Conservation (phyloP, 2,888 invertebrate species). For the Spialia ferax region DNA sequence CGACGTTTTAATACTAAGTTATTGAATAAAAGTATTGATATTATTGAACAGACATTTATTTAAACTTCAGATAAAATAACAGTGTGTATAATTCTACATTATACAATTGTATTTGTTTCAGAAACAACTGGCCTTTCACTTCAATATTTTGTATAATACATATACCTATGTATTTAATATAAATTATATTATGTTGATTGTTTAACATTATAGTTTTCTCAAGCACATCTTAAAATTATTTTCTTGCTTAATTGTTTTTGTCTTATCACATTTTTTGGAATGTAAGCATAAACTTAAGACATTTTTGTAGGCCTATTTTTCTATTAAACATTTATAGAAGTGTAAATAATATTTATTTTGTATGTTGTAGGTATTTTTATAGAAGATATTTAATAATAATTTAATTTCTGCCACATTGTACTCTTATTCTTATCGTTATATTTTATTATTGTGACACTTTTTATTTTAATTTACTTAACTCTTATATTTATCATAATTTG, state of each 20-base stretch:
- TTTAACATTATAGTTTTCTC: neutral
- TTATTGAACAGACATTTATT: slow-evolving; percentile 83
- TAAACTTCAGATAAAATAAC: slow-evolving; percentile 82
- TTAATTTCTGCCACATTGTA: neutral
- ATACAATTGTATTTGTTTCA: slow-evolving; percentile 44
- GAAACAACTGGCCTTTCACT: slow-evolving; percentile 28
- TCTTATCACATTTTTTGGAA: neutral
- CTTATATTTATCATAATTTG: neutral
- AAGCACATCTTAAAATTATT: neutral
- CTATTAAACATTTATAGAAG: neutral
- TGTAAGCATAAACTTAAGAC: neutral
- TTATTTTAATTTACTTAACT: neutral
- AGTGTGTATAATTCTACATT: slow-evolving; percentile 65
- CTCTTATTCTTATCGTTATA: neutral
- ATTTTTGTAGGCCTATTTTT: slow-evolving; percentile 8
- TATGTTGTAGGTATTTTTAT: neutral
- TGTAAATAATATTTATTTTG: neutral
- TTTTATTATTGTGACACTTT: neutral
- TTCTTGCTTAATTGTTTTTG: neutral
- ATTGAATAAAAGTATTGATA: slow-evolving; percentile 58
- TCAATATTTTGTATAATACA: slow-evolving; percentile 25
- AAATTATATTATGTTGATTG: too few species aligned
- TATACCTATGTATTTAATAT: neutral
- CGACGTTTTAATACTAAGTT: slow-evolving; percentile 39
- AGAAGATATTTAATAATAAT: neutral